Evolutionary conservation across 2,888 invertebrate genomes (phyloP).

Genomic region (Trissonchulus latispiculum): DNA sequence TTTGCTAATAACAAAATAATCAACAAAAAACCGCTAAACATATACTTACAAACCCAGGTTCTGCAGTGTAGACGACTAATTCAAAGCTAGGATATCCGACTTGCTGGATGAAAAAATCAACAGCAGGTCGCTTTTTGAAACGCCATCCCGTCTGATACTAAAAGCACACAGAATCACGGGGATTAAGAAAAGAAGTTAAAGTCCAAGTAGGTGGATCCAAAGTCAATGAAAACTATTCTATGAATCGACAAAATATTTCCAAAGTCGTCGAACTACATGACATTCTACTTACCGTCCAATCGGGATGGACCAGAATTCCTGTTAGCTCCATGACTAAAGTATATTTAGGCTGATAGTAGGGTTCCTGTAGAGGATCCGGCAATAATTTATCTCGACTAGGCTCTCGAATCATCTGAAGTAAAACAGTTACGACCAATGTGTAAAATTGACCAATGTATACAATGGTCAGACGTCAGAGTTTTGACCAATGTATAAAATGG

Average conservation of each 20-base stretch:
- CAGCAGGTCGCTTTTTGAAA: constrained; percentile 92
- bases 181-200: too few species aligned
- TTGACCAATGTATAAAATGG: too few species aligned
- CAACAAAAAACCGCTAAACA: too few species aligned
- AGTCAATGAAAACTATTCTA: too few species aligned
- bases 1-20: too few species aligned
- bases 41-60: constrained; percentile 66
- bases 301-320: constrained; percentile 89
- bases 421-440: too few species aligned
- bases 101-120: constrained; percentile 83
- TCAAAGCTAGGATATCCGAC: constrained; percentile 82
- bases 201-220: too few species aligned
- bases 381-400: constrained; percentile 84
- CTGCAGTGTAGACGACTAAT: constrained; percentile 91
- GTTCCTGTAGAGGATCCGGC: constrained; percentile 78
- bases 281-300: constrained; percentile 72
- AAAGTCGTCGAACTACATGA: too few species aligned
- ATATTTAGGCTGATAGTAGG: constrained; percentile 85
- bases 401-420: constrained; percentile 58
- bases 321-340: constrained; percentile 91
- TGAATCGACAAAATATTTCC: too few species aligned
- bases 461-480: too few species aligned
- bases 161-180: too few species aligned
- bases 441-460: too few species aligned
- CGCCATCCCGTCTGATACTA: constrained; percentile 89